Percentiles rank a stretch among this genome's conserved stretches.
These are phyloP conservation scores for Ailurus styani DNA, from an alignment of 2,113 vertebrate species.

Conservation along the genomic window DNA sequence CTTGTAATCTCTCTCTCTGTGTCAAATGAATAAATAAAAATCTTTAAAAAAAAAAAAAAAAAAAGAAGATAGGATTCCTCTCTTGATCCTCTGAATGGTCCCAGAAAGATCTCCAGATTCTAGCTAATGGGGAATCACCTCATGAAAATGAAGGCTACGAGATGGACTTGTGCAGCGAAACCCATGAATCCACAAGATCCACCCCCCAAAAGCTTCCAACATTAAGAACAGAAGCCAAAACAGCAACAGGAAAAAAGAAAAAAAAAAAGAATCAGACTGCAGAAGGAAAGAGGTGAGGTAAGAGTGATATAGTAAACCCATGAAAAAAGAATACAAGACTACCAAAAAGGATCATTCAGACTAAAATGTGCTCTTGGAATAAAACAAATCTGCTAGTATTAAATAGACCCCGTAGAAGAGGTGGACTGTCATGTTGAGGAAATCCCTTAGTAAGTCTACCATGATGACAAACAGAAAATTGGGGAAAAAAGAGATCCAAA, in stretches of 20 bases:
- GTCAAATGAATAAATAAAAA: too few species aligned
- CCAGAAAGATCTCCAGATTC: background rate
- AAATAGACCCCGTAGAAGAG: background rate
- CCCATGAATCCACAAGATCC: background rate
- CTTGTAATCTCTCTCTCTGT: too few species aligned
- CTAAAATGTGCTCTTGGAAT: background rate
- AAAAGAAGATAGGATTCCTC: background rate
- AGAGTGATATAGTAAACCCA: background rate
- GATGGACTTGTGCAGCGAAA: background rate
- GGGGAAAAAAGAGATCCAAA: background rate
- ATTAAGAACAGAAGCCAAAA: slow-evolving; percentile 11
- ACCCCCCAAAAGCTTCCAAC: background rate
- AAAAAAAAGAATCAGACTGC: background rate
- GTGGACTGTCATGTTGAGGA: background rate
- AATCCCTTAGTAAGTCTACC: background rate
- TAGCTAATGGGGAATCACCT: background rate
- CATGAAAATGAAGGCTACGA: background rate
- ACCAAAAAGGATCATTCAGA: background rate
- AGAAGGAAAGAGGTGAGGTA: background rate
- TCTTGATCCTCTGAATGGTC: background rate
- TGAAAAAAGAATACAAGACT: slow-evolving; percentile 28
- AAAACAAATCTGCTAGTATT: background rate
- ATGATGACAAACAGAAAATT: slow-evolving; percentile 11
- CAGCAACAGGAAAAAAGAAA: background rate
- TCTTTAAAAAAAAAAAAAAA: too few species aligned